phyloP scores from a whole-genome alignment of 2,113 vertebrate genomes.

The Diadophis punctatus region DNA sequence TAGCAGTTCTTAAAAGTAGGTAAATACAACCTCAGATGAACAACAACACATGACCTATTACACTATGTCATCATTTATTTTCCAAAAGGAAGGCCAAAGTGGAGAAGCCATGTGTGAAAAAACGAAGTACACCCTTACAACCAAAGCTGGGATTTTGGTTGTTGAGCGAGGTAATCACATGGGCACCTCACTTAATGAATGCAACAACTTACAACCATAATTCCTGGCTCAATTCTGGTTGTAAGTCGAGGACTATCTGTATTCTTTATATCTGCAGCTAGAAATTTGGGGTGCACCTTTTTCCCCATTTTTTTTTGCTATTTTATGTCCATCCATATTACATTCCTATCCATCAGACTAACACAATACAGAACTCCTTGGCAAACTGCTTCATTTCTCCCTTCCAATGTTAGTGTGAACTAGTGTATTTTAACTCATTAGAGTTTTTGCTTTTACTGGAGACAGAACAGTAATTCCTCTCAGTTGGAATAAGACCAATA shows the following conservation, averaged over 20 bases:
- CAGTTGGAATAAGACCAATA: neutral
- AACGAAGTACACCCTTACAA: neutral
- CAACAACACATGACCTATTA: too few species aligned
- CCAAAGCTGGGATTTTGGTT: neutral
- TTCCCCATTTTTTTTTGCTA: neutral
- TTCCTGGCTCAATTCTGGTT: neutral
- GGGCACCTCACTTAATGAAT: neutral
- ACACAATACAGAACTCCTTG: neutral
- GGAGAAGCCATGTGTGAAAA: neutral
- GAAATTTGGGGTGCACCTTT: neutral
- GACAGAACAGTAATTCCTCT: neutral
- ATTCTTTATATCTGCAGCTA: slow-evolving; percentile 4
- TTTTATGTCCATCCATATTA: neutral
- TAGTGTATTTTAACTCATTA: neutral
- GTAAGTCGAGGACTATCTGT: neutral
- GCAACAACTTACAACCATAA: neutral
- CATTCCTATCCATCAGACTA: neutral
- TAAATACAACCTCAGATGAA: too few species aligned
- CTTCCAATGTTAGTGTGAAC: neutral
- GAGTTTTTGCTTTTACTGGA: neutral
- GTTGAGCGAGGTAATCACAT: neutral
- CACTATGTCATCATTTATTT: neutral
- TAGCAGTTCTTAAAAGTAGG: too few species aligned
- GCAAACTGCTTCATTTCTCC: neutral
- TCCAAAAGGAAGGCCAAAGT: neutral